A percentile compares a stretch with the other conserved stretches of the same genome.
Evolutionary conservation across 2,113 vertebrate genomes (phyloP).

Genomic region (Pangasianodon hypophthalmus): DNA sequence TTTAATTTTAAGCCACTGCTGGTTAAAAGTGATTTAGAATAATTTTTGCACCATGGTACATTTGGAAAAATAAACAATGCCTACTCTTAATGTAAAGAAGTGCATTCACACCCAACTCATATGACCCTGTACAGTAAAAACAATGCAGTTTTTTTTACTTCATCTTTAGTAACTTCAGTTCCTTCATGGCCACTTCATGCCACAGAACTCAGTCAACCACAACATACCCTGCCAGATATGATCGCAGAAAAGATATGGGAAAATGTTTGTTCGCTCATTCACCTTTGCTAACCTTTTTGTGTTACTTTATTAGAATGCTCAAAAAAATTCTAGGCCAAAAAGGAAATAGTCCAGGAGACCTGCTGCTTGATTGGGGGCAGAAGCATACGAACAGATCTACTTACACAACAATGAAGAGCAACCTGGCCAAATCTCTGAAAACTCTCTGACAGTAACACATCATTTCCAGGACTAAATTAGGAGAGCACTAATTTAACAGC

Average conservation of each 20-base stretch:
- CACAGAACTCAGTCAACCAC: conserved; percentile 17
- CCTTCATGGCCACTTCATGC: conserved; percentile 30
- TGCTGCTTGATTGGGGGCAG: conserved; percentile 2
- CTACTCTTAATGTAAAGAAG: neutral
- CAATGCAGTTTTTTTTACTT: neutral
- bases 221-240: conserved; percentile 52
- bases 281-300: conserved; percentile 8
- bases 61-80: neutral
- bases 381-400: conserved; percentile 7
- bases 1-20: neutral
- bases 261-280: neutral
- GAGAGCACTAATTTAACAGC: conserved; percentile 61
- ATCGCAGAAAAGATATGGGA: conserved; percentile 47
- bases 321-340: neutral
- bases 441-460: conserved; percentile 46
- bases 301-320: neutral
- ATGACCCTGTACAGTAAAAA: neutral
- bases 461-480: conserved; percentile 59
- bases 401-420: conserved; percentile 15
- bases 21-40: neutral
- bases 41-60: neutral
- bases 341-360: conserved; percentile 12
- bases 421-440: conserved; percentile 17
- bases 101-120: neutral
- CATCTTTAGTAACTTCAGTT: neutral